These are phyloP conservation scores for Archilochus colubris DNA, from an alignment of 2,113 vertebrate genomes.

Conservation along the genomic window DNA sequence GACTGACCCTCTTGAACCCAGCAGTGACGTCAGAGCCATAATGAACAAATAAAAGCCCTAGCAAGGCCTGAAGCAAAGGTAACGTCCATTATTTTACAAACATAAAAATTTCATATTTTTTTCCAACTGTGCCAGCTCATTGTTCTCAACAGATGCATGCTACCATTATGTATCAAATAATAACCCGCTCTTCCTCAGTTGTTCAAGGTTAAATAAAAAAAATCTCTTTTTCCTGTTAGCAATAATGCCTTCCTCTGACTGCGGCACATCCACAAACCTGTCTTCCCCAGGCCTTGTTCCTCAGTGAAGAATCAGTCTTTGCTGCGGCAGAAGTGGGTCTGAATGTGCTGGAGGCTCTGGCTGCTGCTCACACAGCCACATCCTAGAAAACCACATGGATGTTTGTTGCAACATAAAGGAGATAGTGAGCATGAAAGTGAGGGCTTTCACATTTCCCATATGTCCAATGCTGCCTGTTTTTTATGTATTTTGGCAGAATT, in stretches of 20 bases:
- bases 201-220: not conserved
- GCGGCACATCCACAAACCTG: not conserved
- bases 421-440: not conserved
- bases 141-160: not conserved
- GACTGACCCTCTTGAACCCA: not conserved
- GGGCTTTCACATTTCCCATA: fast-evolving
- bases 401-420: not conserved
- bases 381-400: not conserved
- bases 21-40: not conserved
- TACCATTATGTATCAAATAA: not conserved
- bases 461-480: not conserved
- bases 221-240: not conserved
- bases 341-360: not conserved
- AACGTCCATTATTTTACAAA: not conserved
- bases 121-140: not conserved
- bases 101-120: not conserved
- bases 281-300: not conserved
- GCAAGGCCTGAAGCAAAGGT: not conserved
- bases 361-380: not conserved
- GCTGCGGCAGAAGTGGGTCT: not conserved
- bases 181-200: not conserved
- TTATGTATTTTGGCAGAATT: not conserved
- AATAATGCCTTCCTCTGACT: not conserved
- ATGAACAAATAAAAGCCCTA: not conserved
- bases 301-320: not conserved